These are phyloP conservation scores for Aptenodytes forsteri DNA, from an alignment of 2,113 vertebrate species.

Conservation along the genomic window DNA sequence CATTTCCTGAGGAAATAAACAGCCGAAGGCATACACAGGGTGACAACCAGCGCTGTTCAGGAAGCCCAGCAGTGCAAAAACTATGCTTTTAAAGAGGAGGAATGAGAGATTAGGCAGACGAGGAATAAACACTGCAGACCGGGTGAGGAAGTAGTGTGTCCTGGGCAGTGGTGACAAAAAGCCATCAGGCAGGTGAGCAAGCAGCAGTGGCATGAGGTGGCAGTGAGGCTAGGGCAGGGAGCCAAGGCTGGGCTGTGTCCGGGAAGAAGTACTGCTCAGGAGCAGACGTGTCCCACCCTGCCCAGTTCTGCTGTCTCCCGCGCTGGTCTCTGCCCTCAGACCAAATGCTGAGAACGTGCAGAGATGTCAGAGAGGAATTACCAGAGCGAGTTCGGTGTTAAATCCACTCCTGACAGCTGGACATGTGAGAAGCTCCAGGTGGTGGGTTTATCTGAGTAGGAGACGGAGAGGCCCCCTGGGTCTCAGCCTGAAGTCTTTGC, in stretches of 20 bases:
- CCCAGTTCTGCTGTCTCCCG: background rate
- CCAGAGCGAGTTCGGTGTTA: background rate
- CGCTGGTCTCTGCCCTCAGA: background rate
- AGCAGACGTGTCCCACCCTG: background rate
- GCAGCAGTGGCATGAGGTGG: background rate
- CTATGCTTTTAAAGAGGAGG: background rate
- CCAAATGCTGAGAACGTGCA: background rate
- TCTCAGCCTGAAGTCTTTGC: background rate
- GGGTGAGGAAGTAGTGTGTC: background rate
- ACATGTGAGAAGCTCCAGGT: background rate
- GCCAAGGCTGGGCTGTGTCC: background rate
- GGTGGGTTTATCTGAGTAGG: background rate
- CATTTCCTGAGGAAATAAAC: background rate
- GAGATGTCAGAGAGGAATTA: background rate
- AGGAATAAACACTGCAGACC: background rate
- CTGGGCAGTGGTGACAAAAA: background rate
- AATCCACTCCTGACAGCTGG: background rate
- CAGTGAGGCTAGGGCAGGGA: background rate
- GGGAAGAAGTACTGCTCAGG: background rate
- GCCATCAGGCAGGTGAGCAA: fast-evolving
- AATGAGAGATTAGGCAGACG: background rate
- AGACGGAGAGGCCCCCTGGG: background rate
- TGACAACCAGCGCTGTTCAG: background rate
- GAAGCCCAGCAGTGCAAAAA: background rate
- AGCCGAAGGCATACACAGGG: background rate